Conservation (phyloP, 92 coral and sea anemone genomes). For the Micromussa lordhowensis region DNA sequence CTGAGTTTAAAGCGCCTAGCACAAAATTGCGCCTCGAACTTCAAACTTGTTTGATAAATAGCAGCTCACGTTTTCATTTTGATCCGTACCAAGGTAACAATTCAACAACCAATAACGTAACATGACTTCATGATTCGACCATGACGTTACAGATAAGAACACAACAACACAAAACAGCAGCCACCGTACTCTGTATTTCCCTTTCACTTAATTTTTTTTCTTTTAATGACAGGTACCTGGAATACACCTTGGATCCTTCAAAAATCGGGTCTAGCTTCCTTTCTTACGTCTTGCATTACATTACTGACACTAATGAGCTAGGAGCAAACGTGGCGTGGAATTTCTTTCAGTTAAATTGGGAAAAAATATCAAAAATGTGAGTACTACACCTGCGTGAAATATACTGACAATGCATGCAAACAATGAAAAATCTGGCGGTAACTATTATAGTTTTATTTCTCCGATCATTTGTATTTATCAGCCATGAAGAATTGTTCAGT, state of each 20-base stretch:
- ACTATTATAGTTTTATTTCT: no score
- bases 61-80: no score
- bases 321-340: slow-evolving; percentile 61
- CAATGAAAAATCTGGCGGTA: not conserved
- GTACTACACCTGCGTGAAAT: not conserved
- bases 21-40: no score
- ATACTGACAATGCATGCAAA: not conserved
- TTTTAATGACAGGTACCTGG: slow-evolving; percentile 41
- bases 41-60: no score
- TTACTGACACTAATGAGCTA: slow-evolving; percentile 52
- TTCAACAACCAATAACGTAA: no score
- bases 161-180: no score
- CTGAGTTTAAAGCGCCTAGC: no score
- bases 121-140: no score
- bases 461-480: no score
- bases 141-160: no score
- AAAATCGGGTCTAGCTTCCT: slow-evolving; percentile 34
- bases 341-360: slow-evolving; percentile 55
- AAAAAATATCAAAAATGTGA: slow-evolving; percentile 41
- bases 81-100: no score
- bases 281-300: slow-evolving; percentile 24
- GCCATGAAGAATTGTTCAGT: no score
- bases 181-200: not conserved
- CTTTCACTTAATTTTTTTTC: not conserved
- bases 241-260: slow-evolving; percentile 52